Conservation (phyloP, 2,113 vertebrate species). For the Strigops habroptila region DNA sequence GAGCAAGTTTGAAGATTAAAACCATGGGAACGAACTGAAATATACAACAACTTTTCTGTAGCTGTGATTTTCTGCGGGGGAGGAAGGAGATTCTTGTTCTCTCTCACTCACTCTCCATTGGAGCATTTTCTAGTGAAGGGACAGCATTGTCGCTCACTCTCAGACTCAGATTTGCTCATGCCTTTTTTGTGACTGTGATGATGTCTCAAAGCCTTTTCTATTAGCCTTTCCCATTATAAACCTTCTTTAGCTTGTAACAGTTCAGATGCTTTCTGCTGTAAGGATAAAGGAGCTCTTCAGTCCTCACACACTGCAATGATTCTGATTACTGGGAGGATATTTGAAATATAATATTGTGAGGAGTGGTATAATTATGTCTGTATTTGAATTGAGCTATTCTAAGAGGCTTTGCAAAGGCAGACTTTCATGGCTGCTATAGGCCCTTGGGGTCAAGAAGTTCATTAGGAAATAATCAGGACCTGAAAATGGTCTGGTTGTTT, state of each 20-base stretch:
- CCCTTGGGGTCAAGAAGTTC: slow-evolving; percentile 19
- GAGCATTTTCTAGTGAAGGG: slow-evolving; percentile 25
- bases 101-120: not conserved
- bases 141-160: not conserved
- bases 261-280: slow-evolving; percentile 25
- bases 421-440: slow-evolving; percentile 2
- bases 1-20: slow-evolving; percentile 23
- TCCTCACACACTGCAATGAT: slow-evolving; percentile 39
- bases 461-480: slow-evolving; percentile 22
- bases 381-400: slow-evolving; percentile 57
- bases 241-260: not conserved
- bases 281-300: slow-evolving; percentile 63
- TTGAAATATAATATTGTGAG: slow-evolving; percentile 32
- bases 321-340: slow-evolving; percentile 46
- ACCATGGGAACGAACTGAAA: slow-evolving; percentile 1
- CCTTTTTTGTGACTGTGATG: slow-evolving; percentile 3
- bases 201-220: slow-evolving; percentile 52
- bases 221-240: slow-evolving; percentile 49
- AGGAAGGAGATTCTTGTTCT: not conserved
- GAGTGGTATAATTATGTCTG: slow-evolving; percentile 53
- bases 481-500: slow-evolving; percentile 26
- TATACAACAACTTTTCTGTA: not conserved
- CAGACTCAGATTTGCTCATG: slow-evolving; percentile 13
- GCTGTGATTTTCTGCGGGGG: not conserved
- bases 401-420: slow-evolving; percentile 24